A percentile compares a stretch with the other conserved stretches of the same genome.
These are phyloP conservation scores for Charanyca ferruginea DNA, from an alignment of 2,888 invertebrate species.

Conservation along the genomic window DNA sequence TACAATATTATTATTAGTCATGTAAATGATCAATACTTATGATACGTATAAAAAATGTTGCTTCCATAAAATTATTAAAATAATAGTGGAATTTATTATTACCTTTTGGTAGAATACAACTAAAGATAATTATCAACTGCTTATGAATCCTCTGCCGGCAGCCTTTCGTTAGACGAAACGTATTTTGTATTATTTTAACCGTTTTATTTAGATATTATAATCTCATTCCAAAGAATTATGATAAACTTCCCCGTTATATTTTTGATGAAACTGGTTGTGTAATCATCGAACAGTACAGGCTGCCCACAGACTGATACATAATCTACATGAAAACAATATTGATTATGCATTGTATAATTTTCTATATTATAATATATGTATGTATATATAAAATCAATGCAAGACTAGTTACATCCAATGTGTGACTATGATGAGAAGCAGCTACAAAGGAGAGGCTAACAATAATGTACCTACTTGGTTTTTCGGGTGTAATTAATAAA, in stretches of 20 bases:
- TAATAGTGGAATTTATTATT: conserved; percentile 77
- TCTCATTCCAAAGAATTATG: conserved; percentile 37
- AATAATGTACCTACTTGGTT: conserved; percentile 29
- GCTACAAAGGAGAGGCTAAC: conserved; percentile 37
- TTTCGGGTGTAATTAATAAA: conserved; percentile 54
- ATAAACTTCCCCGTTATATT: conserved; percentile 51
- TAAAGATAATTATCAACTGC: conserved; percentile 67
- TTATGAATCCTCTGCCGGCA: conserved; percentile 73
- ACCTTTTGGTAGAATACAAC: conserved; percentile 74
- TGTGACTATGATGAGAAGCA: conserved; percentile 33
- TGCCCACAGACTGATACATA: conserved; percentile 69
- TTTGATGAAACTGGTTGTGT: conserved; percentile 73
- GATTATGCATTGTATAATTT: conserved; percentile 27
- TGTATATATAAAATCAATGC: too few species aligned
- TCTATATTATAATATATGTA: conserved; percentile 47
- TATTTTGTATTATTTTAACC: conserved; percentile 53
- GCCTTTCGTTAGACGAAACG: conserved; percentile 56
- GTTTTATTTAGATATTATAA: conserved; percentile 54
- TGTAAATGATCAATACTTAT: conserved; percentile 85
- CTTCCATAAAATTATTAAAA: conserved; percentile 85
- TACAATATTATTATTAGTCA: conserved; percentile 85
- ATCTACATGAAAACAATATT: conserved; percentile 56
- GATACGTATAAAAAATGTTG: conserved; percentile 86
- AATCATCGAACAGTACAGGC: conserved; percentile 73
- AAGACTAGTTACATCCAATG: conserved; percentile 45